Conservation (phyloP, 1,140 invertebrate genomes). For the Drosophila repletoides region DNA sequence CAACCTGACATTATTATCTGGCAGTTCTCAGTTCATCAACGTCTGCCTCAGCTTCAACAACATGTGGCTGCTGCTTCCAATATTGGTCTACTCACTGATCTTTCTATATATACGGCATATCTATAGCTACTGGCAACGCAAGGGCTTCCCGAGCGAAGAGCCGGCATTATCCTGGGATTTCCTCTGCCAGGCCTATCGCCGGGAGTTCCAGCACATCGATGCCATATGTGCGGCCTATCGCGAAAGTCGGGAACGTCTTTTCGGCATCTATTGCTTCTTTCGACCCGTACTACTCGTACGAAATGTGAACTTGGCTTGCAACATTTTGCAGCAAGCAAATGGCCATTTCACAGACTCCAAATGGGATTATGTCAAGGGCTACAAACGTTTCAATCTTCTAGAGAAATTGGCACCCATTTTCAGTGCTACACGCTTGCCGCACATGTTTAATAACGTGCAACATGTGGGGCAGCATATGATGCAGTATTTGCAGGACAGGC, state of each 20-base stretch:
- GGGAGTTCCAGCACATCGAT: slow-evolving; percentile 69
- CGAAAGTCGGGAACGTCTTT: slow-evolving; percentile 47
- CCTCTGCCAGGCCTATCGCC: slow-evolving; percentile 54
- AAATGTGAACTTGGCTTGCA: slow-evolving; percentile 56
- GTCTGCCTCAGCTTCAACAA: slow-evolving; percentile 42
- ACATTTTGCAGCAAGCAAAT: slow-evolving; percentile 54
- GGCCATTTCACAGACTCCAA: slow-evolving; percentile 63
- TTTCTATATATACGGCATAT: slow-evolving; percentile 70
- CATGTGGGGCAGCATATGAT: slow-evolving; percentile 60
- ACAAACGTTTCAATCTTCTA: slow-evolving; percentile 64
- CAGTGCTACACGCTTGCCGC: slow-evolving; percentile 19
- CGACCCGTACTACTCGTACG: slow-evolving; percentile 65
- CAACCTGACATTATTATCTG: slow-evolving; percentile 65
- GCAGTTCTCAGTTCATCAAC: slow-evolving; percentile 44
- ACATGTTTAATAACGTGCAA: slow-evolving; percentile 60
- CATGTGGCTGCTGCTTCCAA: slow-evolving; percentile 78
- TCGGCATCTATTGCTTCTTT: slow-evolving; percentile 75
- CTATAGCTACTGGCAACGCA: slow-evolving; percentile 71
- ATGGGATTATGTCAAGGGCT: slow-evolving; percentile 69
- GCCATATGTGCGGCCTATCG: slow-evolving; percentile 71
- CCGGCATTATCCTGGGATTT: slow-evolving; percentile 52
- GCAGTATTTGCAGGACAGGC: slow-evolving; percentile 32
- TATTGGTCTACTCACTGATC: slow-evolving; percentile 61
- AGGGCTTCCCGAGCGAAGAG: slow-evolving; percentile 68
- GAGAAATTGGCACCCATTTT: slow-evolving; percentile 71